Conservation (phyloP, 2,113 vertebrate genomes). For the Datnioides undecimradiatus region DNA sequence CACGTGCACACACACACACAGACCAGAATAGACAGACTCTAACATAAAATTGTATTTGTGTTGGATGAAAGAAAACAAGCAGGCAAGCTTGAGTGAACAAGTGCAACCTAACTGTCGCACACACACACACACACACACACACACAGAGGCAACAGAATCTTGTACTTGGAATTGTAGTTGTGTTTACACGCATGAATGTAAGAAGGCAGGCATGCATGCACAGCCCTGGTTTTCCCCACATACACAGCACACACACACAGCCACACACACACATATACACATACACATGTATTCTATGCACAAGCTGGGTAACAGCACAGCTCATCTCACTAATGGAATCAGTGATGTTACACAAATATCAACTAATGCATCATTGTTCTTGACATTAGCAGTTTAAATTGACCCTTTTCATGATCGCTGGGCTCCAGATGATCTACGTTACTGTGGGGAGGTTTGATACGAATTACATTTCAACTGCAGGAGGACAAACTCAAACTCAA, state of each 20-base stretch:
- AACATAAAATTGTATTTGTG: slow-evolving; percentile 43
- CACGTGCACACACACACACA: background rate
- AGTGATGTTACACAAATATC: slow-evolving; percentile 25
- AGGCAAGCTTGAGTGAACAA: slow-evolving; percentile 33
- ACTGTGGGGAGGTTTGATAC: slow-evolving; percentile 1
- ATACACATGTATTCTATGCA: background rate
- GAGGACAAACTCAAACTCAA: slow-evolving; percentile 13
- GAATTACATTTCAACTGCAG: slow-evolving; percentile 28
- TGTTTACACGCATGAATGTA: slow-evolving; percentile 58
- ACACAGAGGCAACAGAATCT: slow-evolving; percentile 16
- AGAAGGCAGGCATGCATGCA: slow-evolving; percentile 22
- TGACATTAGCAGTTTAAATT: slow-evolving; percentile 33
- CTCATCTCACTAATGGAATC: slow-evolving; percentile 54
- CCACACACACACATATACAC: slow-evolving; percentile 23
- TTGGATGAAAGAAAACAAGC: slow-evolving; percentile 48
- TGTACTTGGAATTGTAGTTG: slow-evolving; percentile 9
- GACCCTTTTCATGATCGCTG: slow-evolving; percentile 24
- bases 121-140: slow-evolving; percentile 1
- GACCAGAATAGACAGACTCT: background rate
- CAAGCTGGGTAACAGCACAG: slow-evolving; percentile 4
- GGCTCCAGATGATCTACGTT: background rate
- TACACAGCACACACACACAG: slow-evolving; percentile 20
- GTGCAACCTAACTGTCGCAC: background rate
- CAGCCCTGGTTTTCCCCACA: background rate
- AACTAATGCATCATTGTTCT: slow-evolving; percentile 7